Evolutionary conservation across 2,888 invertebrate genomes (phyloP), one percentile per base, ranked within the genome.

Genomic region (Tribolium freemani): DNA sequence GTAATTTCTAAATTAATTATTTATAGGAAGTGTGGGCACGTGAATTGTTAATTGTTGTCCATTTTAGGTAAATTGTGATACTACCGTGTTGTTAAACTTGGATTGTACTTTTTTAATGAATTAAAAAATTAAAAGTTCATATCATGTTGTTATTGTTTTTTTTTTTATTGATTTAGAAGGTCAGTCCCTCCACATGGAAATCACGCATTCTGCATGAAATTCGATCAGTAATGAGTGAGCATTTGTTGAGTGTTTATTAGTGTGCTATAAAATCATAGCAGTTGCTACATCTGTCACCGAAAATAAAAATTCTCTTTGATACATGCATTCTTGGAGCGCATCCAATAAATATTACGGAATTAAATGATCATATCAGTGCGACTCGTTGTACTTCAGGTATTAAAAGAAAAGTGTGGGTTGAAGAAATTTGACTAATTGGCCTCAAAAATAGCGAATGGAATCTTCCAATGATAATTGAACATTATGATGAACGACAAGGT

Each of bases 241-340:
- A 38, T 38, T 38, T 38, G 38, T 38, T 26, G 38, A 38, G 38
- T 38, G 38, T 38, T 38, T 38, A 38, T 38, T 26, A n/a, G 38
- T 38, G n/a, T 38, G 38, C 8, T 38, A 38, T 38, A 38, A 38
- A 38, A 6, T 38, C 38, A 38, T 3, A n/a, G 21, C 60, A 60
- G 60, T 60, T 60, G 60, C 21, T 60, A 26, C 63, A 26, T 30
- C 51, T 30, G 16, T 63, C 63, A 63, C 63, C 63, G 50, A 63
- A 63, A 63, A 63, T 63, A 63, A 63, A 63, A 63, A 63, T 30
- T 31, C 16, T 46, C 60, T 46, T n/a, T 60, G 20, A 60, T 46
- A 60, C 45, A 60, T 60, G 46, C 60, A 60, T 60, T 50, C 63
- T 63, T 63, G 63, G 63, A 48, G 6, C 20, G n/a, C 6, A 4